Conservation (phyloP, 2,797 vertebrate species). For the Pagetopsis macropterus region DNA sequence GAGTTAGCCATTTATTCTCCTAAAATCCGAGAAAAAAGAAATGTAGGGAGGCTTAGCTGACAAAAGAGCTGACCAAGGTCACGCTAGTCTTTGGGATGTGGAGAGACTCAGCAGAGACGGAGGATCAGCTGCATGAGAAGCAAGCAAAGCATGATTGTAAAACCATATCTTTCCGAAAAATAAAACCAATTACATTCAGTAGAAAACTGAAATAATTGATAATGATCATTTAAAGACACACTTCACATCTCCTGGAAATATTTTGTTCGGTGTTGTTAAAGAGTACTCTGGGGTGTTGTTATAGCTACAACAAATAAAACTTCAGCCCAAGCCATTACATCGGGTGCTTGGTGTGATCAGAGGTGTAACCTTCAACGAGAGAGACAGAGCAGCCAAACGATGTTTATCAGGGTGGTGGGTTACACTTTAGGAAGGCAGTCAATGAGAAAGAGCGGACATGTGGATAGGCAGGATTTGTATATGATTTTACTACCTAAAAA, state of each 20-base stretch:
- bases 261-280: neutral
- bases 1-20: neutral
- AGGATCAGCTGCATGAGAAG: constrained; percentile 7
- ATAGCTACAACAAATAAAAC: neutral
- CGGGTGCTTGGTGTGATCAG: too few relatives aligned
- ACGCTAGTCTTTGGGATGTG: neutral
- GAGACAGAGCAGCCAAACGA: too few relatives aligned
- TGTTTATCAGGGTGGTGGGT: too few relatives aligned
- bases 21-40: constrained; percentile 6
- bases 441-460: neutral
- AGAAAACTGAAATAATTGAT: neutral
- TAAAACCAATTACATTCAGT: neutral
- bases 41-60: constrained; percentile 18
- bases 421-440: too few relatives aligned
- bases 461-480: neutral
- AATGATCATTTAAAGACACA: neutral
- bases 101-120: neutral
- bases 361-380: too few relatives aligned
- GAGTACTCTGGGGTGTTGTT: neutral
- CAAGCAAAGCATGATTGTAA: constrained; percentile 2
- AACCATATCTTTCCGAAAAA: neutral
- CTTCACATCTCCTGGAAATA: neutral
- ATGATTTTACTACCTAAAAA: neutral
- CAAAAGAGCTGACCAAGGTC: constrained; percentile 10
- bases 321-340: too few relatives aligned